Evolutionary conservation across 2,797 vertebrate genomes (phyloP).

Genomic region (Stomatorhinus walkeri): DNA sequence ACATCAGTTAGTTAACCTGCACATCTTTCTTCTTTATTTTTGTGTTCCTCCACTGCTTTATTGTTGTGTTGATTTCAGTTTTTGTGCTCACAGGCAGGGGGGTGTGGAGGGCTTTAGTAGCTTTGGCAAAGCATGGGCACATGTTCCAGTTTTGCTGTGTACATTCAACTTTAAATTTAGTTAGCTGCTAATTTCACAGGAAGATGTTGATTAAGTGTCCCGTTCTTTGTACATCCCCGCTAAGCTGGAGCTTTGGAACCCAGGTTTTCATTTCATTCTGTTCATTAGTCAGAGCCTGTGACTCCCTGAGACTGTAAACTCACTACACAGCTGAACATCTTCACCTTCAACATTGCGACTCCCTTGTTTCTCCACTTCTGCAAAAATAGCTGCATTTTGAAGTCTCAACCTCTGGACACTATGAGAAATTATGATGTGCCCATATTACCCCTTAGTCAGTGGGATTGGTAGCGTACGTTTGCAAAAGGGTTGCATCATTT

Average conservation of each 20-base stretch:
- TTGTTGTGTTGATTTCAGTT: neutral
- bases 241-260: neutral
- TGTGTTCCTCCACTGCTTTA: slow-evolving; percentile 6
- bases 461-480: neutral
- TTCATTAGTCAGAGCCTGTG: neutral
- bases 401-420: neutral
- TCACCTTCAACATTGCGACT: neutral
- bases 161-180: neutral
- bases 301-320: neutral
- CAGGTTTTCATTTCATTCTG: neutral
- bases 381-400: neutral
- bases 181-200: neutral
- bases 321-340: neutral
- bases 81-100: neutral
- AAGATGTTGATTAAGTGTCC: slow-evolving; percentile 3
- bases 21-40: slow-evolving; percentile 23
- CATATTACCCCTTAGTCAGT: neutral
- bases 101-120: neutral
- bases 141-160: neutral
- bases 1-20: slow-evolving; percentile 16
- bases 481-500: slow-evolving; percentile 10
- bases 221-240: neutral
- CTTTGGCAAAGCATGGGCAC: neutral
- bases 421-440: neutral
- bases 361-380: neutral